phyloP scores from a whole-genome alignment of 2,888 invertebrate species.

The Cephalotes varians region DNA sequence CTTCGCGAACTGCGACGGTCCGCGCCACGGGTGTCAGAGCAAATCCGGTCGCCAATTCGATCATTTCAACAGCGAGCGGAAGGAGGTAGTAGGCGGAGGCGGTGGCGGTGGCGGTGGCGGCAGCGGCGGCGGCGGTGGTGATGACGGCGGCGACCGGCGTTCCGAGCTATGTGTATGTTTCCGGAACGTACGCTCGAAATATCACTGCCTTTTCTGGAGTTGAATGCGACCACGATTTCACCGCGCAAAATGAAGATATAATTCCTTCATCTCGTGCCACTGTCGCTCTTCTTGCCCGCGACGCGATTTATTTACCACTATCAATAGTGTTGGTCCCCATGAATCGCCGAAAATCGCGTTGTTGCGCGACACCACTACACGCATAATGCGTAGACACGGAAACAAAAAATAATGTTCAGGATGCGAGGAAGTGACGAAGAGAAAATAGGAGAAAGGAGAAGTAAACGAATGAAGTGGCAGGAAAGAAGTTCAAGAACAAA shows the following conservation, averaged over 20 bases:
- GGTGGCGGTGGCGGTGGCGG: slow-evolving; percentile 9
- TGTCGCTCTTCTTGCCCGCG: not conserved
- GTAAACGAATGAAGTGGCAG: slow-evolving; percentile 10
- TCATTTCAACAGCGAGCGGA: slow-evolving; percentile 34
- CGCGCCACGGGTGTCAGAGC: slow-evolving; percentile 3
- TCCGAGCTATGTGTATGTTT: slow-evolving; percentile 22
- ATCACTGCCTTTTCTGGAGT: slow-evolving; percentile 42
- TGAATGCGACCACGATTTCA: slow-evolving; percentile 42
- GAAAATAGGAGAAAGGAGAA: slow-evolving; percentile 13
- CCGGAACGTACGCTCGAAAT: slow-evolving; percentile 27
- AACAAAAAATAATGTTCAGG: no score
- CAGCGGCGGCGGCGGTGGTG: not conserved
- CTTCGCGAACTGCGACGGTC: slow-evolving; percentile 41
- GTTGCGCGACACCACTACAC: no score
- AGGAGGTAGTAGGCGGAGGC: not conserved
- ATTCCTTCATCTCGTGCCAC: not conserved
- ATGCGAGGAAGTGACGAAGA: not conserved
- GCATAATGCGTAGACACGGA: not conserved
- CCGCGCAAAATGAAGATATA: not conserved
- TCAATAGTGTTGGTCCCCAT: not conserved
- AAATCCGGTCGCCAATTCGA: slow-evolving; percentile 32
- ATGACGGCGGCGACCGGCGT: slow-evolving; percentile 7
- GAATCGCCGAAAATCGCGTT: not conserved
- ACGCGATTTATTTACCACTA: not conserved
- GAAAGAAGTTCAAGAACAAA: slow-evolving; percentile 6